Conservation (phyloP, 1,140 invertebrate genomes). For the Zaprionus capensis region DNA sequence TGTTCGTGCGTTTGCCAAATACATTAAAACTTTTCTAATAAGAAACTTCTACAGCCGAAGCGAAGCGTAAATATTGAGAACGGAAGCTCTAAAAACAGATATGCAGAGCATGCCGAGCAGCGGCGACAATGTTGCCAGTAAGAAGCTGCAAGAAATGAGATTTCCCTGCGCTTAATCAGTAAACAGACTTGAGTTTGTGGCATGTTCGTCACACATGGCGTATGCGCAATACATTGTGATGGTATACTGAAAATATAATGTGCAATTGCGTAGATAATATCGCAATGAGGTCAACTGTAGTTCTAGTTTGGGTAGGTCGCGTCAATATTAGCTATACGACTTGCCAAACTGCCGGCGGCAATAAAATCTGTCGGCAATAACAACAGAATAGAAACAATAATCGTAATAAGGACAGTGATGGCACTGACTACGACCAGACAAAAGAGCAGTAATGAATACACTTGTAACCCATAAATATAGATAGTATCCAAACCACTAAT, state of each 20-base stretch:
- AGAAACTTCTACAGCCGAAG: constrained; percentile 67
- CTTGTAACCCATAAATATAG: neutral
- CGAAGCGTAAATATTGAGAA: constrained; percentile 71
- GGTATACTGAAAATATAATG: neutral
- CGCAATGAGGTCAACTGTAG: neutral
- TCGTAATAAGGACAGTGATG: neutral
- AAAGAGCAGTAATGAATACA: neutral
- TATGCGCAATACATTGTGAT: constrained; percentile 14
- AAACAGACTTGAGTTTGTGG: neutral
- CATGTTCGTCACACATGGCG: constrained; percentile 12
- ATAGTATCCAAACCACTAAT: neutral
- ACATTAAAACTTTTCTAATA: constrained; percentile 81
- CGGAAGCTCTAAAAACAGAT: constrained; percentile 62
- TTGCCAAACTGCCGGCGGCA: neutral
- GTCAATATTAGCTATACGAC: neutral
- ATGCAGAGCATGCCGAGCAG: constrained; percentile 7
- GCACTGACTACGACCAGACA: neutral
- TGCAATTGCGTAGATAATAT: neutral
- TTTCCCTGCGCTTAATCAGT: neutral
- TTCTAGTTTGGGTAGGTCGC: constrained; percentile 1
- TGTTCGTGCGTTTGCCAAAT: constrained; percentile 63
- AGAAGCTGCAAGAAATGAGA: neutral
- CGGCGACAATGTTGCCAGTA: constrained; percentile 15
- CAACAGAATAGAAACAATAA: neutral
- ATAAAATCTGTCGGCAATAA: neutral